phyloP scores from a whole-genome alignment of 2,113 vertebrate genomes.

The Aleadryas rufinucha region DNA sequence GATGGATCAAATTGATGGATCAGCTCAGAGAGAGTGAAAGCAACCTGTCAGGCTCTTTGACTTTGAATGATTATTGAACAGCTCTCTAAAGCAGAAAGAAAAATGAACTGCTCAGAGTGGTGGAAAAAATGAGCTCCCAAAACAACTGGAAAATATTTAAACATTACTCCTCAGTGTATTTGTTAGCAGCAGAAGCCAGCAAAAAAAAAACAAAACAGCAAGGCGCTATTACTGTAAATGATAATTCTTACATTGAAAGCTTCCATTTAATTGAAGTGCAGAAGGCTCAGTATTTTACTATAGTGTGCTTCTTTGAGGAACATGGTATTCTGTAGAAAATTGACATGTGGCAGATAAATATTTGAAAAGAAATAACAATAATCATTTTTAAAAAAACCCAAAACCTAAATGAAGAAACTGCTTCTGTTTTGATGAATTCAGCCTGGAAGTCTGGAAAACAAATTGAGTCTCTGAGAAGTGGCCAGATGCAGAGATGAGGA shows the following conservation, averaged over 20 bases:
- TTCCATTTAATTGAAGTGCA: background rate
- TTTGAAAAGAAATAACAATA: background rate
- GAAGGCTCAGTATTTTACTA: background rate
- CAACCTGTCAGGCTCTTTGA: background rate
- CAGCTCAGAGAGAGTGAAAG: background rate
- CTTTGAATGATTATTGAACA: background rate
- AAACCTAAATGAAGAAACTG: background rate
- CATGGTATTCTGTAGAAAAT: background rate
- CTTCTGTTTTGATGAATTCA: background rate
- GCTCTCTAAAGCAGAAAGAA: background rate
- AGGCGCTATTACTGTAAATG: background rate
- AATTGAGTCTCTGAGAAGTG: background rate
- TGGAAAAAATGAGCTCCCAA: background rate
- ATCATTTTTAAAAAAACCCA: background rate
- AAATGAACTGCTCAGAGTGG: background rate
- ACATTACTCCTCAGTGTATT: background rate
- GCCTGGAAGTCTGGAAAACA: background rate
- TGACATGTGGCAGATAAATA: background rate
- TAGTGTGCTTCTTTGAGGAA: background rate
- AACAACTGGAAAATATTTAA: constrained; percentile 26
- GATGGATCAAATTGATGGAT: background rate
- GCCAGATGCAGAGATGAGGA: background rate
- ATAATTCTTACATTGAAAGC: background rate
- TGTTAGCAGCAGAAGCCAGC: background rate
- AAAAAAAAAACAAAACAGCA: background rate